Conservation (phyloP, 1,140 invertebrate genomes). For the Caenorhabditis latens region DNA sequence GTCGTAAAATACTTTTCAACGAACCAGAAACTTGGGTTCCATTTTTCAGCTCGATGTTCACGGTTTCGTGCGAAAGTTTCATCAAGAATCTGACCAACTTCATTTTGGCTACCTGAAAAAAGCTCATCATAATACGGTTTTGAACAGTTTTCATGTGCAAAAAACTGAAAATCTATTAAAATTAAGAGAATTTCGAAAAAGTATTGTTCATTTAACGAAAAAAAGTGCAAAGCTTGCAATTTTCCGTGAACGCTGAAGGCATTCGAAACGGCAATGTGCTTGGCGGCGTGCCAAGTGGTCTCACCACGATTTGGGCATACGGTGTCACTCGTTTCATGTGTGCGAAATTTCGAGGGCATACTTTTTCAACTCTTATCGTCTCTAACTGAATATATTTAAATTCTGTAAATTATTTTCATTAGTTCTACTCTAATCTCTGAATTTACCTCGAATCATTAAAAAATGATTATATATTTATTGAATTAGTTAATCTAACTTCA, state of each 20-base stretch:
- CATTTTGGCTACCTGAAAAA: constrained; percentile 67
- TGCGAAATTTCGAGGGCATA: not conserved
- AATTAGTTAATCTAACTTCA: not conserved
- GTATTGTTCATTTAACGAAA: no score
- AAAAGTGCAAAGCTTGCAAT: no score
- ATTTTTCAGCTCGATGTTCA: constrained; percentile 99
- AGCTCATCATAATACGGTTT: not conserved
- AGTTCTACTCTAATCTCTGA: not conserved
- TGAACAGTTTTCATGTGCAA: no score
- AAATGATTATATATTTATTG: no score
- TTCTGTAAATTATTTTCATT: no score
- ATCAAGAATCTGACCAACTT: constrained; percentile 88
- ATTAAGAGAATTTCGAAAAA: no score
- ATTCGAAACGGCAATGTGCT: constrained; percentile 2
- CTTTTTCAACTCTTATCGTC: not conserved
- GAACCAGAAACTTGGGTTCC: constrained; percentile 87
- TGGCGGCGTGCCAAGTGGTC: constrained; percentile 48
- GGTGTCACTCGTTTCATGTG: constrained; percentile 36
- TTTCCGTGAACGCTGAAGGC: not conserved
- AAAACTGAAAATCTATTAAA: not conserved
- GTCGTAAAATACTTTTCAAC: no score
- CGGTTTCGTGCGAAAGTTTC: constrained; percentile 99
- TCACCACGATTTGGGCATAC: not conserved
- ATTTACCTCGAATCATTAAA: not conserved
- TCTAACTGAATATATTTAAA: no score